A percentile compares a stretch with the other conserved stretches of the same genome.
Evolutionary conservation across 2,888 invertebrate genomes (phyloP).

Genomic region (Brenthis daphne): DNA sequence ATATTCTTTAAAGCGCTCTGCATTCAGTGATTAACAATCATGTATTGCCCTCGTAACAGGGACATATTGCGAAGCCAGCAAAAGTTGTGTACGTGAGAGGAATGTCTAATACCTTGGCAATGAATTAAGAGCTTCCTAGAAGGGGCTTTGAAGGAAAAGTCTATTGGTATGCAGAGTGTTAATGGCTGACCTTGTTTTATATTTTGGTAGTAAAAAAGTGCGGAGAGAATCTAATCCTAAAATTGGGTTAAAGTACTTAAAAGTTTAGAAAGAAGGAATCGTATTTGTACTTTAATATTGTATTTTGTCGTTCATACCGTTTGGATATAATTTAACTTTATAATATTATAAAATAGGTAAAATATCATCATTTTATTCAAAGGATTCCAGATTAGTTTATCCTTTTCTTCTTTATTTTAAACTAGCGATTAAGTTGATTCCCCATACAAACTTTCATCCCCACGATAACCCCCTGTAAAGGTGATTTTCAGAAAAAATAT

Average conservation of each 20-base stretch:
- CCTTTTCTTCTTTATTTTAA: no score
- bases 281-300: no score
- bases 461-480: no score
- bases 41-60: constrained; percentile 17
- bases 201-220: constrained; percentile 4
- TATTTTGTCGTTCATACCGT: no score
- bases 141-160: constrained; percentile 24
- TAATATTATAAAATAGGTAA: no score
- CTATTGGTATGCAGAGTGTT: constrained; percentile 23
- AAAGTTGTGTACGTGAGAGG: constrained; percentile 32
- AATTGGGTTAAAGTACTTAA: constrained; percentile 4
- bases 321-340: no score
- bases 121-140: constrained; percentile 27
- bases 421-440: no score
- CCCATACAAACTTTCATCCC: no score
- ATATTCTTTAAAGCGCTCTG: not conserved
- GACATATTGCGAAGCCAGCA: constrained; percentile 33
- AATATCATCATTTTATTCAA: no score
- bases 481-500: no score
- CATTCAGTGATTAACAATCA: not conserved
- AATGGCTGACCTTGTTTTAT: constrained; percentile 17
- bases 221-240: not conserved
- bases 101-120: constrained; percentile 25
- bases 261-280: not conserved
- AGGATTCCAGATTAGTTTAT: no score